Base-by-base conservation (phyloP, 2,113 vertebrate species). In the Phocoena phocoena region DNA sequence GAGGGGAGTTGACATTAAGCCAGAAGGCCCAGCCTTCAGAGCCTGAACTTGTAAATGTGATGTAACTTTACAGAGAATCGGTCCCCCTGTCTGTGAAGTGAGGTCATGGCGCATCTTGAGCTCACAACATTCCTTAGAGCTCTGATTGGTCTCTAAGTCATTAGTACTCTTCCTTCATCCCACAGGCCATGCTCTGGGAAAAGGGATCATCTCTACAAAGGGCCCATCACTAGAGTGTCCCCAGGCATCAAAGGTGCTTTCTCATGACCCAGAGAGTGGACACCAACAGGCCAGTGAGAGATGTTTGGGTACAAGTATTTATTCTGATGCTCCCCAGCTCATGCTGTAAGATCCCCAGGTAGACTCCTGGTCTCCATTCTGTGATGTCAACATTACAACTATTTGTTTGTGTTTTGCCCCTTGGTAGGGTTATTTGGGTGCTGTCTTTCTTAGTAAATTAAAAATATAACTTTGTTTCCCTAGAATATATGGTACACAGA, bases 51-150 rank as follows among this genome's bases (percentile, higher is more conserved):
- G 14, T 1, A 1, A n/a, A 0, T 1, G 7, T 55, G 21, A 33
- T 44, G 38, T 55, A 44, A 1, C 14, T 25, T 47, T 23, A 17
- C 0, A 0, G 14, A 36, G 36, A 15, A 2, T 1, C 0, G 0
- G 2, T 12, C 23, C 28, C 23, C 31, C 5, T 1, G 18, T 50
- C n/a, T 63, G 15, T 13, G 26, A 63, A 18, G 31, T 41, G 8
- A 50, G 33, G 25, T 23, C 33, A 17, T 2, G 18, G 12, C 3
- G 18, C 28, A 33, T 21, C 2, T 3, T 21, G n/a, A 60, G 31
- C 77, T 76, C 31, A 5, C 2, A 10, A 10, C 2, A 0, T 0
- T 36, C 58, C 23, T 74, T 1, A 26, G 3, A 60, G 44, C 31
- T 50, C 36, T 60, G 21, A 60, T 1, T 60, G 58, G 7, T 25